Evolutionary conservation across 1,140 invertebrate genomes (phyloP), one percentile per base, ranked within the genome.

Genomic region (Zelostemma sp.): DNA sequence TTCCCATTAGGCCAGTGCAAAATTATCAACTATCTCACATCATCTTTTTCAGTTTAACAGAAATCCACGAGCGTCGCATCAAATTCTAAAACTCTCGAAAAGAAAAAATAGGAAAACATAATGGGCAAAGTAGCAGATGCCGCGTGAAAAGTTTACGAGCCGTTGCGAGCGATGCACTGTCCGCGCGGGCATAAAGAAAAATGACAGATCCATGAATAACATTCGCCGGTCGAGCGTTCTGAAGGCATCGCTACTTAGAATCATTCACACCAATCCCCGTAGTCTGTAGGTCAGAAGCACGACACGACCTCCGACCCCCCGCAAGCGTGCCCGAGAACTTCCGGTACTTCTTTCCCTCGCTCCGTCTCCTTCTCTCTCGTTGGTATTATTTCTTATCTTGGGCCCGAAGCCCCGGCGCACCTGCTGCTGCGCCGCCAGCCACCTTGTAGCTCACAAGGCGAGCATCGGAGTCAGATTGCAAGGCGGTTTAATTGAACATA

Each of bases 401-500:
- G 25, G 15, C 59, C 19, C 60, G 50, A 55, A 54, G 33, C 33
- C 49, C 12, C 43, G 12, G 25, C 58, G 54, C 67, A 67, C 66
- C 69, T 69, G 64, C 65, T 69, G 67, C 67, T 50, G 53, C 67
- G 49, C 65, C 55, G 60, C 56, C 59, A 68, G 53, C 64, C 61
- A 66, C 62, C 66, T 73, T 64, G 56, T 73, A 67, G 59, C 59
- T 66, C 56, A 63, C 63, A 68, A 63, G 55, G 18, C 58, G 59
- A 58, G 48, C 65, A 61, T 60, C 63, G 46, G 68, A 71, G 70
- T 77, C 66, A 55, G 66, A 74, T 71, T 72, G 68, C 70, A 47
- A 68, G 58, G 61, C 66, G 63, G 58, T 73, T 76, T 74, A 73
- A 78, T 74, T 72, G 72, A 78, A 76, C 76, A 74, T 78, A 78